These are phyloP conservation scores for Acromyrmex echinatior DNA, from an alignment of 1,140 invertebrate species.

Conservation along the genomic window DNA sequence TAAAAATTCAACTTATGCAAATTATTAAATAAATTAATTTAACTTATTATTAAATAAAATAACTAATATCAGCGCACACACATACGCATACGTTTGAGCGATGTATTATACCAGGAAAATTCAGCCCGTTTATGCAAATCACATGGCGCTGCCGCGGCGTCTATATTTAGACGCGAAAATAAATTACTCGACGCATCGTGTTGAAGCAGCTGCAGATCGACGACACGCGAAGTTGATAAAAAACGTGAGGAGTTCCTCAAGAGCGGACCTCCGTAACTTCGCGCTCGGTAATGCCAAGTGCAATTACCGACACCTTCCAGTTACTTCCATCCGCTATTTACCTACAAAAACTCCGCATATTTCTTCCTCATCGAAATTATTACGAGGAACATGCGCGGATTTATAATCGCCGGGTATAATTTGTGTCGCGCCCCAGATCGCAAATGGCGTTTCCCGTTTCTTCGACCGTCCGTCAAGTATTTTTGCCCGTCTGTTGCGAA, in stretches of 20 bases:
- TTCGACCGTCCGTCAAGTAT: neutral
- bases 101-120: constrained; percentile 14
- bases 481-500: constrained; percentile 9
- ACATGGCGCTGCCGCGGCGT: neutral
- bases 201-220: constrained; percentile 27
- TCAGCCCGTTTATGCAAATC: constrained; percentile 49
- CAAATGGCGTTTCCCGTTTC: constrained; percentile 1
- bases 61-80: neutral
- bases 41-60: neutral
- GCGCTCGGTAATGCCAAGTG: neutral
- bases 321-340: constrained; percentile 20
- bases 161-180: constrained; percentile 57
- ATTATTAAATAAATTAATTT: constrained; percentile 2
- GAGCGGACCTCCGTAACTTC: neutral
- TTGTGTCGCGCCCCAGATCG: constrained; percentile 15
- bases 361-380: neutral
- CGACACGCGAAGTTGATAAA: constrained; percentile 25
- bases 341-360: neutral
- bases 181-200: constrained; percentile 26
- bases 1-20: neutral
- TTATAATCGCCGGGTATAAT: neutral
- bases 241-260: neutral
- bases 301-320: neutral
- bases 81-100: neutral
- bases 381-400: neutral